Evolutionary conservation across 1,140 invertebrate species (phyloP), one percentile per base, ranked within the genome.

Genomic region (Pogonus chalceus): DNA sequence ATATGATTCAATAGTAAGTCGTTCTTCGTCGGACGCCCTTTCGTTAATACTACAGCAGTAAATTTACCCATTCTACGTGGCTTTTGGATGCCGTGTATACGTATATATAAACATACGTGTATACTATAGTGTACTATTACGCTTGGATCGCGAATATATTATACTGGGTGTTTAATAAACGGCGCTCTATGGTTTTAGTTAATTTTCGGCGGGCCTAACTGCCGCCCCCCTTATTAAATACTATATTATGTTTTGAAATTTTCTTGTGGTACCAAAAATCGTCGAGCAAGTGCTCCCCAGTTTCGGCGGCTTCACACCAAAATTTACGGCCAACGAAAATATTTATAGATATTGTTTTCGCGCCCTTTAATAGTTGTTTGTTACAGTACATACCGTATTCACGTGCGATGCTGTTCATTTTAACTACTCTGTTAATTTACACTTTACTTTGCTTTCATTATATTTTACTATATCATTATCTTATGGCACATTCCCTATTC

Each of bases 201-300:
- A 43, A 43, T 43, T 43, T 43, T 43, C 37, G 18, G 18, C 37
- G 26, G 18, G 37, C 37, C 37, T 43, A 12, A 43, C 9, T 18
- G 18, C 37, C 37, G 4, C 3, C 26, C 4, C 37, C 37, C 37
- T 43, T 43, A 43, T 43, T 43, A 43, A 43, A 43, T 43, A 43
- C 37, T 43, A 43, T 43, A 43, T 43, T 43, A 43, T 43, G 37
- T 18, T 43, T 43, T 43, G 37, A 43, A 43, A 43, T 43, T 43
- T 43, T 43, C 37, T 43, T 43, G 37, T 16, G 37, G 37, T 43
- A n/a, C 26, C 7, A 31, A 31, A 31, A 31, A 31, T 31, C 26
- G 26, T 14, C 14, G n/a, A n/a, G n/a, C n/a, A n/a, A n/a, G n/a
- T n/a, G n/a, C n/a, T n/a, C n/a, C n/a, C n/a, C n/a, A n/a, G n/a